Evolutionary conservation across 2,888 invertebrate species (phyloP).

Genomic region (Imbricaverruca yamaguchii): DNA sequence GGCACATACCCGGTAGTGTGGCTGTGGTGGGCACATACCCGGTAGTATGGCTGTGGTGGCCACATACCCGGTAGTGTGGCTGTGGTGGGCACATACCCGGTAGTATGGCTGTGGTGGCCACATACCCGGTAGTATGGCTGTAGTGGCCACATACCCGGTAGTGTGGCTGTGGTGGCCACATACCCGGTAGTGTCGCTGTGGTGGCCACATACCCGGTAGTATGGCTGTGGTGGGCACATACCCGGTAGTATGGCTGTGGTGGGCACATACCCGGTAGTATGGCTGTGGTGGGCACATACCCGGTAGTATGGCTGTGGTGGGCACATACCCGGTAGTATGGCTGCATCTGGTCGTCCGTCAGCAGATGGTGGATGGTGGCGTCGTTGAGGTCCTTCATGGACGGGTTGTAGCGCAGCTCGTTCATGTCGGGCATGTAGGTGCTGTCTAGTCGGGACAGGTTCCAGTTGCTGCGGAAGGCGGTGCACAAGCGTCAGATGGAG

Average conservation of each 20-base stretch:
- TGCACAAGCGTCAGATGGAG: neutral
- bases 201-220: neutral
- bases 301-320: no score
- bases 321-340: constrained; percentile 52
- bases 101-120: neutral
- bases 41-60: neutral
- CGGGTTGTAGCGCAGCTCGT: constrained; percentile 85
- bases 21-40: no score
- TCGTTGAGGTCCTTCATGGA: constrained; percentile 86
- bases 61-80: neutral
- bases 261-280: no score
- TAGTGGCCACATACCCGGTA: neutral
- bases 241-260: no score
- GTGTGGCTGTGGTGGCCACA: no score
- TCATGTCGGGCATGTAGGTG: constrained; percentile 86
- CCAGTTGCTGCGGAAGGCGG: constrained; percentile 21
- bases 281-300: no score
- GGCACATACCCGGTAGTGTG: no score
- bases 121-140: neutral
- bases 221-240: no score
- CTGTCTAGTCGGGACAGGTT: constrained; percentile 57
- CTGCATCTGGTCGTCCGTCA: constrained; percentile 78
- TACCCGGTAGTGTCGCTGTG: neutral
- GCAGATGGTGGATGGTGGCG: constrained; percentile 84
- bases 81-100: neutral